Base-by-base conservation (phyloP, 2,888 invertebrate species). In the Pollenia angustigena region DNA sequence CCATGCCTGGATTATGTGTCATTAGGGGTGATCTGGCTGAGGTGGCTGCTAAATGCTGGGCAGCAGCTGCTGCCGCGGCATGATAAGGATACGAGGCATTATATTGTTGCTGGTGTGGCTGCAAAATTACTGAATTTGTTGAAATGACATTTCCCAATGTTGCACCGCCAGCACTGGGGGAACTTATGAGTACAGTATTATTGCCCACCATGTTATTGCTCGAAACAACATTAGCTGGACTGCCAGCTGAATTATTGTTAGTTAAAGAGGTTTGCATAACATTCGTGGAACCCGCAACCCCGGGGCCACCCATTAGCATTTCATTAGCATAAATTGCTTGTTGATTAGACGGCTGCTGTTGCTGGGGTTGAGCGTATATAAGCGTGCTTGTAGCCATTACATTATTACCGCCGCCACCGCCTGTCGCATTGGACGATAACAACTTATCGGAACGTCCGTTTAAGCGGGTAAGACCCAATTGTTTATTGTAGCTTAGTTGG, bases 51-150 rank as follows among this genome's bases (percentile, higher is more conserved):
- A 91, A 87, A 85, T 90, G 90, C 85, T 90, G 90, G 9, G 85
- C 86, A 50, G 88, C 87, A 74, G 91, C 89, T n/a, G 81, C 81
- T 18, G 85, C 87, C 10, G 88, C 85, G 78, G 91, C 89, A 88
- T 92, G 92, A 89, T 93, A 93, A 80, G 91, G 92, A 91, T 92
- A 92, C 86, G 91, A 90, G 66, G 91, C 87, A 83, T 89, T 90
- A 56, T 90, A 90, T 83, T 90, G 90, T 32, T 89, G 84, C 64
- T 89, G 90, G 40, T 91, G 93, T 76, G 90, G 90, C 88, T 90
- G 92, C 88, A 92, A 87, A 68, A 91, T 89, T 72, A 90, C 89
- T 44, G 90, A 90, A 88, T 90, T 91, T 78, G 90, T 89, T 87
- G 90, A 90, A 78, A 91, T 90, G 66, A 90, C 89, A 89, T 90